Conservation (phyloP, 37 sponge, comb jelly and placozoan species). For the Corticium candelabrum region DNA sequence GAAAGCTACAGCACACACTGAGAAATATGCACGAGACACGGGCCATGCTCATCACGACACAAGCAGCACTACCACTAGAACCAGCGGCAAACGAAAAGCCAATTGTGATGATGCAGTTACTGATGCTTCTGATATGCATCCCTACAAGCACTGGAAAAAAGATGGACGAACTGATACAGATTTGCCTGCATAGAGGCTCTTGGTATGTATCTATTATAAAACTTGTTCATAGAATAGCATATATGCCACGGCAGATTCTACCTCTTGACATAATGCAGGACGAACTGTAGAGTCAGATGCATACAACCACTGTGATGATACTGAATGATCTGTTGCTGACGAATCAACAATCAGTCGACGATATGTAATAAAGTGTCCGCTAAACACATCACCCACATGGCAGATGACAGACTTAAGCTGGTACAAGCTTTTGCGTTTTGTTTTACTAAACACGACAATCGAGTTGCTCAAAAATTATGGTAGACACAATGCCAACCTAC, state of each 20-base stretch:
- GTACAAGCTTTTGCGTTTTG: neutral
- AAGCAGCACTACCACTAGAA: too few species aligned
- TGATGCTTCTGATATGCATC: too few species aligned
- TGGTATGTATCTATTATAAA: too few species aligned
- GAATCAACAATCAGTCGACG: slow-evolving; percentile 26
- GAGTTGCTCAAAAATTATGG: too few species aligned
- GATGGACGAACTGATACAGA: too few species aligned
- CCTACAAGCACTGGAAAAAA: too few species aligned
- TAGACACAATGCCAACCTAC: neutral
- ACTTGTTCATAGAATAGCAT: slow-evolving; percentile 67
- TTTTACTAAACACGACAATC: slow-evolving; percentile 3
- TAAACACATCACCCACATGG: slow-evolving; percentile 60
- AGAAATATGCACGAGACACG: slow-evolving; percentile 36
- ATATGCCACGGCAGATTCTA: slow-evolving; percentile 44
- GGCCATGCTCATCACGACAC: too few species aligned
- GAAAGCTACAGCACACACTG: slow-evolving; percentile 44
- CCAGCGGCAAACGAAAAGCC: too few species aligned
- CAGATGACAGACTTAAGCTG: slow-evolving; percentile 46
- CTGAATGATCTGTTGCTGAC: too few species aligned
- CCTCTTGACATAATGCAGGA: slow-evolving; percentile 22
- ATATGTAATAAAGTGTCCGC: slow-evolving; percentile 84
- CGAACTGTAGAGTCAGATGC: slow-evolving; percentile 67
- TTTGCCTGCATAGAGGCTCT: too few species aligned
- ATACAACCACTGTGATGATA: slow-evolving; percentile 48
- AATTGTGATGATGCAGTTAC: too few species aligned